Percentiles rank a stretch among this genome's conserved stretches.
Conservation (phyloP, 1,140 invertebrate species). For the Berghia stephanieae region DNA sequence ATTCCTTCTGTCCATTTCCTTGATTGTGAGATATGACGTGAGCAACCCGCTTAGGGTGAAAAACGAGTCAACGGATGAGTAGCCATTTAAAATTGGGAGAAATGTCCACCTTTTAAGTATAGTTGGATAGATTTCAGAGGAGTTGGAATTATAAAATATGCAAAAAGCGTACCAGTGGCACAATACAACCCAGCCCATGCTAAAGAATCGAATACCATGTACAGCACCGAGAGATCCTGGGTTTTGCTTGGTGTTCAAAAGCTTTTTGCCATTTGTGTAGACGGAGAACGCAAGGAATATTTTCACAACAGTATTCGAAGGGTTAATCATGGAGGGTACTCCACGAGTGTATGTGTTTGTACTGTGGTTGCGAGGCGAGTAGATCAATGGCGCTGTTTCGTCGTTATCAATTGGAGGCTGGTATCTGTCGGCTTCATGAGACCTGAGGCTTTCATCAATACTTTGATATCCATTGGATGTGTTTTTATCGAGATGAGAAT, state of each 20-base stretch:
- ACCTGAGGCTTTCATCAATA: too few relatives aligned
- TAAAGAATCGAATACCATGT: slow-evolving; percentile 73
- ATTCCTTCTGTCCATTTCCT: slow-evolving; percentile 64
- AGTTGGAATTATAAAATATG: slow-evolving; percentile 34
- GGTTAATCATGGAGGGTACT: too few relatives aligned
- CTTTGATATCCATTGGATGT: slow-evolving; percentile 10
- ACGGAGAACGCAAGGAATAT: slow-evolving; percentile 51
- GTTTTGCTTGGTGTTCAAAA: slow-evolving; percentile 47
- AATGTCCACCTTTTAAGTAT: slow-evolving; percentile 20
- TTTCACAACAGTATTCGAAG: slow-evolving; percentile 10
- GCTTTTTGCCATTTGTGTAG: slow-evolving; percentile 50
- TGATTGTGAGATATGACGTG: slow-evolving; percentile 69
- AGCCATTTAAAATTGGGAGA: slow-evolving; percentile 74
- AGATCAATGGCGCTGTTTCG: too few relatives aligned
- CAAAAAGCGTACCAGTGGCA: slow-evolving; percentile 76
- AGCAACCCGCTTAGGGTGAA: slow-evolving; percentile 78
- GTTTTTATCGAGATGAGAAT: too few relatives aligned
- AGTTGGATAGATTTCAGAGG: not conserved
- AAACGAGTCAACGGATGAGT: slow-evolving; percentile 90
- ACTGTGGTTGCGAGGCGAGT: too few relatives aligned
- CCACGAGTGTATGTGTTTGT: too few relatives aligned
- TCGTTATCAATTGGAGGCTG: too few relatives aligned
- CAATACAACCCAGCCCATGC: slow-evolving; percentile 92
- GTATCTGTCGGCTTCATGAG: too few relatives aligned
- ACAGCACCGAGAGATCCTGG: slow-evolving; percentile 44